phyloP scores from a whole-genome alignment of 2,888 invertebrate species.

The Euzophera pinguis region DNA sequence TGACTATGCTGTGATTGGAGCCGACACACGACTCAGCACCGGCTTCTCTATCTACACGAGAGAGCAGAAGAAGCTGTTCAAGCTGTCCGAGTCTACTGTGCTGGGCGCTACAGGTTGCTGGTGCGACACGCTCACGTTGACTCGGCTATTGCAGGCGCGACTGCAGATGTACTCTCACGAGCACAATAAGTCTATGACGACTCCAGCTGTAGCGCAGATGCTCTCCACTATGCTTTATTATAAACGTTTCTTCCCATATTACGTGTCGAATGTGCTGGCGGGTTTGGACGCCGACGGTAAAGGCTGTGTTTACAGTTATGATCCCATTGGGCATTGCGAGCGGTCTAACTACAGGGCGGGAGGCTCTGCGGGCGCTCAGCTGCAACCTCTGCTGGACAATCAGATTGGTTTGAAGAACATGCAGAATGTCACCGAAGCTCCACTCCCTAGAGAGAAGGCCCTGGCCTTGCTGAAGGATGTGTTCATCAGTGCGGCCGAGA shows the following conservation, averaged over 20 bases:
- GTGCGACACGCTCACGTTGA: slow-evolving; percentile 97
- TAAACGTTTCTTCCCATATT: slow-evolving; percentile 99
- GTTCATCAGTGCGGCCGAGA: slow-evolving; percentile 98
- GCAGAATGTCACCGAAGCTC: slow-evolving; percentile 82
- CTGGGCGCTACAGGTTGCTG: slow-evolving; percentile 98
- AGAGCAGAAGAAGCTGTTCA: slow-evolving; percentile 92
- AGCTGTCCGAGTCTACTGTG: slow-evolving; percentile 89
- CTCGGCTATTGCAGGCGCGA: slow-evolving; percentile 89
- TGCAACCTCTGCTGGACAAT: slow-evolving; percentile 97
- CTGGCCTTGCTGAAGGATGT: slow-evolving; percentile 94
- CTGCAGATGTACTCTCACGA: slow-evolving; percentile 98
- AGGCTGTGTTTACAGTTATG: slow-evolving; percentile 97
- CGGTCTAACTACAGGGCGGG: slow-evolving; percentile 91
- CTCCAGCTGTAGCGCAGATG: slow-evolving; percentile 97
- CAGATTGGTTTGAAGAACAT: slow-evolving; percentile 96
- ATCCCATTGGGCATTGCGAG: slow-evolving; percentile 98
- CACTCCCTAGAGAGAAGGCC: slow-evolving; percentile 89
- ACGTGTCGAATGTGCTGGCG: slow-evolving; percentile 95
- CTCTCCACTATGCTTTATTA: slow-evolving; percentile 97
- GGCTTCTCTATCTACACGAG: slow-evolving; percentile 95
- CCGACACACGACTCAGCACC: slow-evolving; percentile 95
- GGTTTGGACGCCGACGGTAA: slow-evolving; percentile 96
- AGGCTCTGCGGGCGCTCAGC: slow-evolving; percentile 92
- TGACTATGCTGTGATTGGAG: slow-evolving; percentile 96
- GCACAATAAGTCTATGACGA: slow-evolving; percentile 95